Percentiles rank a stretch among this genome's conserved stretches.
These are phyloP conservation scores for Eulimnadia texana DNA, from an alignment of 1,140 invertebrate species.

Conservation along the genomic window DNA sequence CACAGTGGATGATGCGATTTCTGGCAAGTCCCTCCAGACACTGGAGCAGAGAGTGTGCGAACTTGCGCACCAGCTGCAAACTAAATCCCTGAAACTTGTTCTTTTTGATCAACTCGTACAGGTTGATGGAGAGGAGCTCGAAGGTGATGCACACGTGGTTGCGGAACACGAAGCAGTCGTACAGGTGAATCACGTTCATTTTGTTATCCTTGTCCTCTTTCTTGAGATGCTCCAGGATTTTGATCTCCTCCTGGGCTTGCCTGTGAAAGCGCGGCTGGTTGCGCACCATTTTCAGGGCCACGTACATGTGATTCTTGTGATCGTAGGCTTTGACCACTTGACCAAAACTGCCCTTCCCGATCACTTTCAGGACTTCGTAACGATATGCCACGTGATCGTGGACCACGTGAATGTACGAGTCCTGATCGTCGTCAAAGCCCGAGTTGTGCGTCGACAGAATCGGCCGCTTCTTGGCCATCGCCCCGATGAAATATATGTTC, in stretches of 20 bases:
- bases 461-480: conserved; percentile 84
- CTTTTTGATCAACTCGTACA: conserved; percentile 99
- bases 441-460: conserved; percentile 75
- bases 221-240: conserved; percentile 87
- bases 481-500: conserved; percentile 90
- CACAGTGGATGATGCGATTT: conserved; percentile 98
- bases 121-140: conserved; percentile 93
- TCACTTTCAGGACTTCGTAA: conserved; percentile 93
- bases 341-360: conserved; percentile 98
- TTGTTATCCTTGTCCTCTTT: conserved; percentile 96
- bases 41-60: conserved; percentile 92
- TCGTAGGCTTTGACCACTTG: conserved; percentile 91
- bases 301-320: conserved; percentile 84
- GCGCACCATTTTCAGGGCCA: conserved; percentile 93
- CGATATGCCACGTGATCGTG: conserved; percentile 96
- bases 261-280: conserved; percentile 98
- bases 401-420: conserved; percentile 90
- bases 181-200: conserved; percentile 99
- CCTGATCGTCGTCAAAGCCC: conserved; percentile 92
- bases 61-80: conserved; percentile 89
- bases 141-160: conserved; percentile 99
- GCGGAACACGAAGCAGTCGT: conserved; percentile 94
- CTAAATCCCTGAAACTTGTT: conserved; percentile 99
- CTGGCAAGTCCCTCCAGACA: conserved; percentile 92
- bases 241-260: conserved; percentile 98